phyloP scores from a whole-genome alignment of 2,113 vertebrate species.

The Bujurquina vittata region DNA sequence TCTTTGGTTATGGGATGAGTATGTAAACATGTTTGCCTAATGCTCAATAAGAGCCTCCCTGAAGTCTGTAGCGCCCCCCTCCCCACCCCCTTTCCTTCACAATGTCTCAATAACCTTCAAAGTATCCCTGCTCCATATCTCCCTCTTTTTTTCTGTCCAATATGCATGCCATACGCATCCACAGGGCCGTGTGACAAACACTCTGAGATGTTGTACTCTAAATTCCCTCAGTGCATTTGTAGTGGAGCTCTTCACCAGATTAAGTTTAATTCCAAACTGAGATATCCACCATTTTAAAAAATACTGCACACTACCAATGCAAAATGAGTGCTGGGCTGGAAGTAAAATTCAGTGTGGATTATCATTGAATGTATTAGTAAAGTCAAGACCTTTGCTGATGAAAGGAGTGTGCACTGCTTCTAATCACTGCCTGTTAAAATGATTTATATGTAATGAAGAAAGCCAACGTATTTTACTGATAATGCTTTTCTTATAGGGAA shows the following conservation, averaged over 20 bases:
- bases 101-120: slow-evolving; percentile 66
- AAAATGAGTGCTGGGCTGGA: slow-evolving; percentile 33
- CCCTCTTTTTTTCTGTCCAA: slow-evolving; percentile 15
- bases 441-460: background rate
- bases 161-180: slow-evolving; percentile 49
- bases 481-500: background rate
- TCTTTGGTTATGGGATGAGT: slow-evolving; percentile 41
- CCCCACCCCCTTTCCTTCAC: background rate
- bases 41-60: slow-evolving; percentile 20
- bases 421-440: background rate
- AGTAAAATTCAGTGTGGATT: slow-evolving; percentile 36
- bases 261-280: slow-evolving; percentile 63
- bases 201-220: slow-evolving; percentile 38
- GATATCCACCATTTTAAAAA: slow-evolving; percentile 50
- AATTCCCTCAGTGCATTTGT: slow-evolving; percentile 44
- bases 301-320: background rate
- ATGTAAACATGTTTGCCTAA: slow-evolving; percentile 45
- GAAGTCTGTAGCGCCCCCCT: background rate
- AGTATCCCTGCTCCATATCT: slow-evolving; percentile 39
- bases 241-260: slow-evolving; percentile 53
- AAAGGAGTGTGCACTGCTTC: slow-evolving; percentile 3
- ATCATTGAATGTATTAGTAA: slow-evolving; percentile 6
- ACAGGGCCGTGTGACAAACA: slow-evolving; percentile 49
- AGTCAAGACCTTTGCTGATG: slow-evolving; percentile 30
- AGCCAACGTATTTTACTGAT: background rate